These are phyloP conservation scores for Phymatocera aterrima DNA, from an alignment of 2,888 invertebrate species.

Conservation along the genomic window DNA sequence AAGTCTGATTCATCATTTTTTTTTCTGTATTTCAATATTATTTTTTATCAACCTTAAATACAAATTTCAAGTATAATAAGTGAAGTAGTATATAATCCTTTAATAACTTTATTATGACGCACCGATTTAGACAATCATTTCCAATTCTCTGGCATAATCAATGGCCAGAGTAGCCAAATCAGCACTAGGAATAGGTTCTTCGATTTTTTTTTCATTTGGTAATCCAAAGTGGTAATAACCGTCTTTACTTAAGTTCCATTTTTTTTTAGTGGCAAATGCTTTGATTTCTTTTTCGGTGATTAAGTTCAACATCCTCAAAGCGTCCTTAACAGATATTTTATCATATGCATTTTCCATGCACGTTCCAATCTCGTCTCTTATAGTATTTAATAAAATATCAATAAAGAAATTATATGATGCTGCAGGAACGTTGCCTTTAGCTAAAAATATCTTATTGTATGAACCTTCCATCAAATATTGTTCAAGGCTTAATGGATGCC, in stretches of 20 bases:
- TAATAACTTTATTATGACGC: background rate
- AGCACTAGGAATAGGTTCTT: conserved; percentile 90
- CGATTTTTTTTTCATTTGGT: conserved; percentile 84
- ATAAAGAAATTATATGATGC: conserved; percentile 97
- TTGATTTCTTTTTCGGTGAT: conserved; percentile 86
- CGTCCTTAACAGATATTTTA: conserved; percentile 90
- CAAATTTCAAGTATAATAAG: conserved; percentile 39
- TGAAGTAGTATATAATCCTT: conserved; percentile 25
- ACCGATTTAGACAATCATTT: conserved; percentile 94
- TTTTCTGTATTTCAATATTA: background rate
- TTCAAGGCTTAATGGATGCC: conserved; percentile 95
- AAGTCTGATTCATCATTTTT: background rate
- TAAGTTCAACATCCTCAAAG: conserved; percentile 92
- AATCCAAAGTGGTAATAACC: conserved; percentile 89
- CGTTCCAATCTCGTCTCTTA: conserved; percentile 96
- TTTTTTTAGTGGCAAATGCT: conserved; percentile 89
- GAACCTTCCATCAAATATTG: conserved; percentile 99
- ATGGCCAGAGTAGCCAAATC: conserved; percentile 96
- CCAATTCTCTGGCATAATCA: conserved; percentile 97
- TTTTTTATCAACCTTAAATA: conserved; percentile 23
- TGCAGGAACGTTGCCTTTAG: conserved; percentile 95
- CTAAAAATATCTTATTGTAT: conserved; percentile 92
- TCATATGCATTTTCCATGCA: conserved; percentile 98
- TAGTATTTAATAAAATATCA: conserved; percentile 95
- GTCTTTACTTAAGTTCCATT: conserved; percentile 88